A percentile compares a stretch with the other conserved stretches of the same genome.
Evolutionary conservation across 2,113 vertebrate genomes (phyloP).

Genomic region (Marmota flaviventris): DNA sequence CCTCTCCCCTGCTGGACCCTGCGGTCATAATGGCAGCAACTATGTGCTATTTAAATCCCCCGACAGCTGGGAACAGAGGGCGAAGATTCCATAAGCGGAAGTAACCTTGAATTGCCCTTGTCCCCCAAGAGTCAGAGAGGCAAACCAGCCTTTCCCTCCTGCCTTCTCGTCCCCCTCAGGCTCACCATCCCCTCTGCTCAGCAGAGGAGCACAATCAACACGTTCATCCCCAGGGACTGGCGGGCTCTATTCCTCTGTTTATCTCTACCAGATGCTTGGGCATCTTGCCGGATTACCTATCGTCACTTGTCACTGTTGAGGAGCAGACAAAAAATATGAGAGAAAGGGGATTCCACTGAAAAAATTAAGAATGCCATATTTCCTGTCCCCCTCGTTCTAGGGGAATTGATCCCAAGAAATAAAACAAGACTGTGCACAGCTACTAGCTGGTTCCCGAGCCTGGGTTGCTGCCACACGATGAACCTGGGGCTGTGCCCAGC

Average conservation of each 20-base stretch:
- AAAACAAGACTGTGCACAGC: background rate
- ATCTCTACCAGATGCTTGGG: slow-evolving; percentile 69
- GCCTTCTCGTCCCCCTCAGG: background rate
- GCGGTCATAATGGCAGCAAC: background rate
- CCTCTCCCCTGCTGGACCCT: background rate
- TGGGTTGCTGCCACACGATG: background rate
- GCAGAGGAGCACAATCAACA: slow-evolving; percentile 75
- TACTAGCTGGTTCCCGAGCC: too few relatives aligned
- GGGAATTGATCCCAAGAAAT: background rate
- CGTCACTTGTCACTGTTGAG: slow-evolving; percentile 76
- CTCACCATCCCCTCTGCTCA: too few relatives aligned
- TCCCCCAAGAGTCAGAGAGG: background rate
- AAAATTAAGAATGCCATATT: slow-evolving; percentile 71
- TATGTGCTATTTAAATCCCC: too few relatives aligned
- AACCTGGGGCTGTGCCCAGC: background rate
- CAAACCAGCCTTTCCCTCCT: background rate
- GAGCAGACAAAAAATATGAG: slow-evolving; percentile 76
- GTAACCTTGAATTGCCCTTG: slow-evolving; percentile 1
- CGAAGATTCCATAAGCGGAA: background rate
- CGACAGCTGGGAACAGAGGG: background rate
- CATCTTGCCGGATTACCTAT: slow-evolving; percentile 80
- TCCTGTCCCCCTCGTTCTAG: background rate
- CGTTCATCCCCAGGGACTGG: slow-evolving; percentile 17
- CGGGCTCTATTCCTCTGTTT: slow-evolving; percentile 65
- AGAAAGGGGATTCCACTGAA: slow-evolving; percentile 67